Base-by-base conservation (phyloP, 2,888 invertebrate species). In the Phengaris arion region DNA sequence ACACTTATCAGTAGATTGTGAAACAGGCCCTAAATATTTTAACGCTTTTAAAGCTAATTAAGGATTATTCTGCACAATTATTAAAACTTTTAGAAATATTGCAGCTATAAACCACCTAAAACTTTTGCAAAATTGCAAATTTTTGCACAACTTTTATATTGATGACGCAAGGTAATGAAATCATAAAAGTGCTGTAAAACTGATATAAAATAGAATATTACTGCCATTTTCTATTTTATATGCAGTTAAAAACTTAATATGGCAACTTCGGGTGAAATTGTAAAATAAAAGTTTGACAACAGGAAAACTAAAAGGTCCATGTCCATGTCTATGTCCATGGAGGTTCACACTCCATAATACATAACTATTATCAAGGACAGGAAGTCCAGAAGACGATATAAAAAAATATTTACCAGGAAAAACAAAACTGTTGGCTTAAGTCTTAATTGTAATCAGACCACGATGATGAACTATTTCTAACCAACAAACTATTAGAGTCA, bases 131-230 rank as follows among this genome's bases (percentile, higher is more conserved):
- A 35, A 64, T 64, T 64, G 64, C 64, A 45, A 64, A 35, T 35
- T 64, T 48, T 64, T 64, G 12, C 64, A 45, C 59, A 22, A 59
- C 15, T 64, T 64, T 64, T 35, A 64, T 64, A 12, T 64, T 35
- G 64, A 13, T 64, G 35, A 35, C 64, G 10, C 35, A 64, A 35
- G 35, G 64, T 64, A 12, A 35, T 64, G 35, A 64, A 64, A 64
- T 64, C 64, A 64, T 64, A 64, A 64, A 64, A 64, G 35, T 64
- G 64, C 35, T 64, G 45, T 45, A 64, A 64, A 64, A 64, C 12
- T 12, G 64, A 45, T 45, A 64, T 64, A 35, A 64, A 64, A 12
- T 45, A 45, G 12, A 35, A 35, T 64, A 59, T 59, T 59, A 59
- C 22, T 15, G 57, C 9, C 59, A 59, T 59, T 15, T 59, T 15